Base-by-base conservation (phyloP, 2,888 invertebrate genomes). In the Dromius quadrimaculatus region DNA sequence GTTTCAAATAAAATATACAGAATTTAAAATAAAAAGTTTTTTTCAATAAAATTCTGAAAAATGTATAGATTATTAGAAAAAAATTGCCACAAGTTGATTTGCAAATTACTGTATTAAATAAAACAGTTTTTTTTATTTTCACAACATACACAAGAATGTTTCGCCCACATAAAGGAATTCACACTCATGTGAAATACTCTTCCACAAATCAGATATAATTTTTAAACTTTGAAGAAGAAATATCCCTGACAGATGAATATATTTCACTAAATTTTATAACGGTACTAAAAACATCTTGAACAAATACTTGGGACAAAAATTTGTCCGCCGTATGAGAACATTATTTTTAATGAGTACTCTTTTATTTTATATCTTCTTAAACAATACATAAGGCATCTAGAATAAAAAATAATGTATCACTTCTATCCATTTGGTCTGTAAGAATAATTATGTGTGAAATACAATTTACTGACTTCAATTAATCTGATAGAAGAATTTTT, bases 181-280 rank as follows among this genome's bases (percentile, higher is more conserved):
- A 47, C 23, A 54, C 50, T 28, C 28, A 3, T 28, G 28, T 28
- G 28, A 54, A 28, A 54, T 23, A 54, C 50, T 11, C 15, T 54
- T 54, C 28, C 15, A 54, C 50, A 54, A 54, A 54, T 28, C 28
- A 54, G 28, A 47, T 28, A 54, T 54, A 23, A 54, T 54, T 54
- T 54, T 54, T 54, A 54, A 23, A 23, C 28, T 54, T 54, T 54
- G 50, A 54, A 54, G 28, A 54, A 28, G 32, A 54, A 54, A 54
- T 54, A 54, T 54, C n/a, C 15, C 2, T 13, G 28, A 54, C 28
- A 28, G 15, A 15, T 11, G 11, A 50, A 23, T 15, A 50, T 22
- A 54, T 28, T 54, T 54, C 22, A 54, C 23, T 1, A 28, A 6
- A 6, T 13, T 54, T 54, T 54, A 50, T 54, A 54, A 15, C 15